These are phyloP conservation scores for Apodemus sylvaticus DNA, from an alignment of 2,113 vertebrate species.

Conservation along the genomic window DNA sequence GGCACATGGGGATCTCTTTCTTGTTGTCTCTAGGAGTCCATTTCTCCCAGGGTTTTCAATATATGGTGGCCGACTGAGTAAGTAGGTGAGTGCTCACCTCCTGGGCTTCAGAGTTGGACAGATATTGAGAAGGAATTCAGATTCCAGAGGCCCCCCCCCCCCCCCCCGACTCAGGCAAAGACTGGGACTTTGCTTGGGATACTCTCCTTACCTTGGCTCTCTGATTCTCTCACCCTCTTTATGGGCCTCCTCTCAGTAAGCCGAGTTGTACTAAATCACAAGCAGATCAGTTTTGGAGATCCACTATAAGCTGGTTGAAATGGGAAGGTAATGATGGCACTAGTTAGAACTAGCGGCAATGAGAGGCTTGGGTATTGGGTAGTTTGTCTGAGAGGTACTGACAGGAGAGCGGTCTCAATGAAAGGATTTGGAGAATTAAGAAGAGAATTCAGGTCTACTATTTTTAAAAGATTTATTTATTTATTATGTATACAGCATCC, in stretches of 20 bases:
- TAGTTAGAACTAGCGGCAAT: neutral
- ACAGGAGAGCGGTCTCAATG: neutral
- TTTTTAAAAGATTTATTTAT: too few species aligned
- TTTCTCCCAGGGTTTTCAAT: too few species aligned
- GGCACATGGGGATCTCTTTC: neutral
- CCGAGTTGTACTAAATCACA: neutral
- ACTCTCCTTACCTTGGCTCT: neutral
- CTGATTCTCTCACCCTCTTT: neutral
- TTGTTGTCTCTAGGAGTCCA: neutral
- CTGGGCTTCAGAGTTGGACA: neutral
- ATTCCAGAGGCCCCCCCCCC: rapidly evolving
- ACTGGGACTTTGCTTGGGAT: neutral
- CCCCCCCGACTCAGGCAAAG: neutral
- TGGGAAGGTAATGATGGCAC: neutral
- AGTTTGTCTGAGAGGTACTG: neutral
- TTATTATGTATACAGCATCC: too few species aligned
- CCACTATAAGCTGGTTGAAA: neutral
- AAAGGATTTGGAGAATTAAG: neutral
- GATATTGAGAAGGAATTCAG: too few species aligned
- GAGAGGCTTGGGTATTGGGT: neutral
- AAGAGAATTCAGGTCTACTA: neutral
- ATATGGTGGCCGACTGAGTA: neutral
- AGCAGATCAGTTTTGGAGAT: neutral
- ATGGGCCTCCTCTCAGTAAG: neutral
- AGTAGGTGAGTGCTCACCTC: neutral